Base-by-base conservation (phyloP, 2,797 vertebrate species). In the Pseudotriccus pelzelni region DNA sequence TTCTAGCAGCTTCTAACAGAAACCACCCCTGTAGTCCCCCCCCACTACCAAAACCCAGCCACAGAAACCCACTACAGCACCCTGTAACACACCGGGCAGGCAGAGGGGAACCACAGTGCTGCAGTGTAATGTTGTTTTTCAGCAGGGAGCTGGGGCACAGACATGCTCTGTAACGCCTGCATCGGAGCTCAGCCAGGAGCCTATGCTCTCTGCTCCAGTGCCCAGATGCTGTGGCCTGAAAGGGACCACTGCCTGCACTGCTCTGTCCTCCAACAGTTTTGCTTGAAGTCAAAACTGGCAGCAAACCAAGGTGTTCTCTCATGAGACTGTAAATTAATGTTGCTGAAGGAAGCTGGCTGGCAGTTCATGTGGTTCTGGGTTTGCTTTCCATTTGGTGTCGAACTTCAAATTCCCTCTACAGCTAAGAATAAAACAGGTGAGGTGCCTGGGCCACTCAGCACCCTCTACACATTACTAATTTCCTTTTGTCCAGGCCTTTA, bases 381-480 rank as follows among this genome's bases (percentile, higher is more conserved):
- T 96, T 94, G 85, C 91, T 92, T 91, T 87, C 96, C 91, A 90
- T 94, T 92, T 97, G 97, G 79, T 50, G 27, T 78, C 28, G 5
- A 72, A 69, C 90, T 87, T 32, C 8, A 23, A 97, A 94, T 95
- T 96, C 94, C 93, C 96, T 91, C 80, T 68, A 10, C 82, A 56
- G 66, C 72, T 44, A 89, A 66, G 94, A 94, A 91, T 93, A 90
- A 95, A 96, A 76, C 93, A 96, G 94, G 96, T 96, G 96, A 97
- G 90, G 53, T 87, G 83, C 78, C 81, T 84, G 74, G 77, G 79
- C 94, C 86, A 78, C 84, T 96, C 94, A 94, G 94, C 91, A 96
- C 88, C 52, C 92, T 78, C 66, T 90, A 79, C 93, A 84, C 93
- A 75, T 94, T 96, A 87, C 77, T 84, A 59, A 93, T 93, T 95